These are phyloP conservation scores for Rhaphigaster nebulosa DNA, from an alignment of 2,888 invertebrate species.

Conservation along the genomic window DNA sequence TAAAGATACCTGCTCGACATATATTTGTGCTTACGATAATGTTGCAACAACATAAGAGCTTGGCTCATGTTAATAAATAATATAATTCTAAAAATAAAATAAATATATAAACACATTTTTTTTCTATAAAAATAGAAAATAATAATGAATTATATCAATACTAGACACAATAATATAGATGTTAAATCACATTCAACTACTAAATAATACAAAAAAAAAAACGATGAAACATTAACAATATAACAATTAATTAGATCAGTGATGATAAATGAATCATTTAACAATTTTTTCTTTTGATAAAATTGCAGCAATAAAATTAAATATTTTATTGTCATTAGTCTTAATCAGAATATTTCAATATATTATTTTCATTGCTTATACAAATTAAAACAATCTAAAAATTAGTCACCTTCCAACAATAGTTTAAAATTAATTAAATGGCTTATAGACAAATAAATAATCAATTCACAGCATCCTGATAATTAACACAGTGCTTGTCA, in stretches of 20 bases:
- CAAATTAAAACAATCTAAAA: constrained; percentile 33
- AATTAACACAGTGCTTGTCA: constrained; percentile 50
- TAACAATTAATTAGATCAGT: constrained; percentile 34
- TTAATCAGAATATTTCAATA: constrained; percentile 33
- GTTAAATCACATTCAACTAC: constrained; percentile 5
- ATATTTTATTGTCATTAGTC: constrained; percentile 45
- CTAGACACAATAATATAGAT: constrained; percentile 7
- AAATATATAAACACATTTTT: constrained; percentile 19
- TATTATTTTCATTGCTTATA: not conserved
- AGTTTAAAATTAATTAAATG: constrained; percentile 21
- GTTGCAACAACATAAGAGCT: not conserved
- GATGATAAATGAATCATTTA: not conserved
- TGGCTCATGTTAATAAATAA: not conserved
- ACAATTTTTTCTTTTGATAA: not conserved
- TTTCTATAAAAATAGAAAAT: constrained; percentile 50
- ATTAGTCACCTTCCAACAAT: constrained; percentile 15
- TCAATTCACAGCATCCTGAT: constrained; percentile 2
- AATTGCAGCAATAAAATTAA: constrained; percentile 46
- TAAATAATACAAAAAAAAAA: constrained; percentile 12
- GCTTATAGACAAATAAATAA: constrained; percentile 5
- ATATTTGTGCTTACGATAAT: constrained; percentile 34
- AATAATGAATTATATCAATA: constrained; percentile 1
- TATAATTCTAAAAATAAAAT: constrained; percentile 25
- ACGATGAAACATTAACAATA: constrained; percentile 24
- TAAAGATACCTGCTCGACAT: not conserved